Evolutionary conservation across 2,797 vertebrate species (phyloP).

Genomic region (Danio kyathit): DNA sequence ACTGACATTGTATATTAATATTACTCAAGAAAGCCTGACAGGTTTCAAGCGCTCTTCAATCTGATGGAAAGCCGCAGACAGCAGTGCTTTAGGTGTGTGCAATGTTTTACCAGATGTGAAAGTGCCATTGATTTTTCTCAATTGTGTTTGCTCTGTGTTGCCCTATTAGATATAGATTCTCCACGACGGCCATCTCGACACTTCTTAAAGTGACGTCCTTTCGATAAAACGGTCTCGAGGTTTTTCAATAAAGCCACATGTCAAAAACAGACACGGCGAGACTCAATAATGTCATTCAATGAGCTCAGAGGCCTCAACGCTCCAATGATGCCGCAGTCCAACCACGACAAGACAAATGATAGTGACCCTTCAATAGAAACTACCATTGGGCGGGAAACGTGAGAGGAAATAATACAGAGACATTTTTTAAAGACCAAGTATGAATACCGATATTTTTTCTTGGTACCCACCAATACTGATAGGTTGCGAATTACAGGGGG

Average conservation of each 20-base stretch:
- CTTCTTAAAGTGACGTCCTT: constrained; percentile 77
- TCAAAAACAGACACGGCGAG: constrained; percentile 68
- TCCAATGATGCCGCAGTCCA: constrained; percentile 52
- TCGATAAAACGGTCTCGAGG: constrained; percentile 73
- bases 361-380: not conserved
- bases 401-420: not conserved
- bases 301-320: constrained; percentile 60
- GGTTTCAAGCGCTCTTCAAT: not conserved
- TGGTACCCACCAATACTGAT: too few relatives aligned
- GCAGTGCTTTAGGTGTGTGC: constrained; percentile 67
- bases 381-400: not conserved
- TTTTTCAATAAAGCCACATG: constrained; percentile 73
- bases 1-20: not conserved
- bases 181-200: constrained; percentile 72
- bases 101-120: constrained; percentile 78
- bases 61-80: constrained; percentile 20
- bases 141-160: constrained; percentile 80
- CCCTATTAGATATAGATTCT: constrained; percentile 81
- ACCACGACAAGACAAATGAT: constrained; percentile 44
- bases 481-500: too few relatives aligned
- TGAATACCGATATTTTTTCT: too few relatives aligned
- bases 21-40: not conserved
- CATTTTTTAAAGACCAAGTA: too few relatives aligned
- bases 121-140: constrained; percentile 79
- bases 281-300: constrained; percentile 65